Base-by-base conservation (phyloP, 2,113 vertebrate species). In the Ibidorhyncha struthersii region DNA sequence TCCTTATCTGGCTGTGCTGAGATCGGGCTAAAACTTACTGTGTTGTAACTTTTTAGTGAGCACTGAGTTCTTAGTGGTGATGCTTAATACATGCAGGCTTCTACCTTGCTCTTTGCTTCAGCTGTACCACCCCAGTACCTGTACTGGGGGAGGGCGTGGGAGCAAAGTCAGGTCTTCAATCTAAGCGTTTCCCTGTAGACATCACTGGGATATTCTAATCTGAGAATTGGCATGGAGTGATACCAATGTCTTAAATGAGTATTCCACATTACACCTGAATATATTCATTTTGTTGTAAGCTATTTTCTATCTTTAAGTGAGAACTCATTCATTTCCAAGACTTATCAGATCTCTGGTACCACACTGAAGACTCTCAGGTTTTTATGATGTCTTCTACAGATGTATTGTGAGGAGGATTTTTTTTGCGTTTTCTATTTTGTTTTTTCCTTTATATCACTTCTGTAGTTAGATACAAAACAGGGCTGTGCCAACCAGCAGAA, bases 401-500 rank as follows among this genome's bases (percentile, higher is more conserved):
- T 12, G 5, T 14, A 5, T 26, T 63, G 41, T 0, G 0, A 58
- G 16, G 23, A 70, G 25, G 30, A 32, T 6, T 3, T 20, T 82
- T 77, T 25, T 50, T 38, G 14, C 23, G 2, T 73, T 50, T 87
- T 45, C 40, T 77, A n/a, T 69, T 56, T 40, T 41, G 5, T 45
- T 69, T 70, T 27, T 69, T 22, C 43, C 50, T 30, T 45, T 63
- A 0, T 20, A 15, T 15, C 36, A 3, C 26, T 40, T 32, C 9
- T 38, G 23, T 14, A 41, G 49, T 7, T 41, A 23, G 40, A 20
- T 9, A 11, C 10, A 29, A 29, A 61, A 12, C 50, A 81, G 20
- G 40, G 8, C 66, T 52, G 14, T 66, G 47, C 36, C 69, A 76
- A 15, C 25, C 62, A 70, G 6, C 5, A 26, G 21, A 59, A 63